Evolutionary conservation across 2,888 invertebrate species (phyloP).

Genomic region (Stratiomys singularior): DNA sequence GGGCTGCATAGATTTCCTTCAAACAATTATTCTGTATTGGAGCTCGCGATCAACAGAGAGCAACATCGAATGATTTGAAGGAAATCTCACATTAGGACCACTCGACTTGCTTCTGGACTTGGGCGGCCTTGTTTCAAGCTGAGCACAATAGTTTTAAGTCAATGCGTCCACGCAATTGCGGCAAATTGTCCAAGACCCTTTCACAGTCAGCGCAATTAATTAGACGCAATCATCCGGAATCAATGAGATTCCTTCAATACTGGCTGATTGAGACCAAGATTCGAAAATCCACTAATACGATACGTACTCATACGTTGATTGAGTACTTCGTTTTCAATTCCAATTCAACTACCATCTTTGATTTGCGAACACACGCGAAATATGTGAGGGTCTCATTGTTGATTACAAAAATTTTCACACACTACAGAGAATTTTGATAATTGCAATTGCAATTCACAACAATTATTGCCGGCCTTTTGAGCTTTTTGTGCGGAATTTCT

Average conservation of each 20-base stretch:
- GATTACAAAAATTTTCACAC: constrained; percentile 44
- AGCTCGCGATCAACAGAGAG: not conserved
- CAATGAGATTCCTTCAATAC: constrained; percentile 57
- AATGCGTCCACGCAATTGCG: constrained; percentile 33
- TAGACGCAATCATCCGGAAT: constrained; percentile 65
- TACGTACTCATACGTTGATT: not conserved
- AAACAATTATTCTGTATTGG: constrained; percentile 3
- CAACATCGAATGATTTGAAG: constrained; percentile 7
- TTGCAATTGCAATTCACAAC: constrained; percentile 29
- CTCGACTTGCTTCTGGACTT: constrained; percentile 14
- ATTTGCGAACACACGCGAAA: not conserved
- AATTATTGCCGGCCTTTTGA: constrained; percentile 48
- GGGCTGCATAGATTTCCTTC: constrained; percentile 42
- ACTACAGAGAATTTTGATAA: constrained; percentile 11
- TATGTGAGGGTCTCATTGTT: not conserved
- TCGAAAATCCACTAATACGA: not conserved
- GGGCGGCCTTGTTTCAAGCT: not conserved
- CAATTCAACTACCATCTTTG: not conserved
- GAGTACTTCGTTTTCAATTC: constrained; percentile 10
- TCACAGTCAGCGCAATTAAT: constrained; percentile 56
- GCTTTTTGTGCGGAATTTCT: constrained; percentile 40
- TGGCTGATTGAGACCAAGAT: constrained; percentile 14
- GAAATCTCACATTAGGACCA: constrained; percentile 49
- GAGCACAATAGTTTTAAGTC: constrained; percentile 15
- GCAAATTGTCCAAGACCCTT: constrained; percentile 38